phyloP scores from a whole-genome alignment of 2,113 vertebrate species.

The Chrysemys picta region DNA sequence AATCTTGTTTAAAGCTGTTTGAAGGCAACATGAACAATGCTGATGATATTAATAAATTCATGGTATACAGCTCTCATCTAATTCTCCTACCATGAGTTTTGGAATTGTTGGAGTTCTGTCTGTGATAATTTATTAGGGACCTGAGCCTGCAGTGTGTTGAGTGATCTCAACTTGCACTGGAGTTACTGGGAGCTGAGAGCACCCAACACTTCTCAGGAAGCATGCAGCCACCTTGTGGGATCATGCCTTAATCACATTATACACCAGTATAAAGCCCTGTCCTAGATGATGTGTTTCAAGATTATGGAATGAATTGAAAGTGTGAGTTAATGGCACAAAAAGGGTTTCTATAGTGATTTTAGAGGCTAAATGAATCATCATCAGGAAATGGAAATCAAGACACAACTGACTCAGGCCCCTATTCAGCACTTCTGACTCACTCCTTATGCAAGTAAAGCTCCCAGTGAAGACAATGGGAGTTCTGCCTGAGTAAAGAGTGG shows the following conservation, averaged over 20 bases:
- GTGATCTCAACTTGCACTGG: background rate
- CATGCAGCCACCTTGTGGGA: background rate
- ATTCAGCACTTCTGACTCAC: conserved; percentile 53
- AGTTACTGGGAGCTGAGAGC: background rate
- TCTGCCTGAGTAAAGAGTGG: conserved; percentile 63
- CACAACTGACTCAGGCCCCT: conserved; percentile 40
- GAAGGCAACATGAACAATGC: background rate
- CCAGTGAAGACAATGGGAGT: conserved; percentile 24
- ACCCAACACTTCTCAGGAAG: background rate
- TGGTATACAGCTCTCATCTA: conserved; percentile 9
- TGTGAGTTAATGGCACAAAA: background rate
- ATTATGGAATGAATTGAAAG: background rate
- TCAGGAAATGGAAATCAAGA: conserved; percentile 53
- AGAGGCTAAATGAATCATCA: conserved; percentile 23
- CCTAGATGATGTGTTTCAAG: background rate
- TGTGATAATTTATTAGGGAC: background rate
- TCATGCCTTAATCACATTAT: background rate
- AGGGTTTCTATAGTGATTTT: background rate
- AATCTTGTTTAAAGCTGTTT: background rate
- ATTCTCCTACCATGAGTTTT: background rate
- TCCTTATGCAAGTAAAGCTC: conserved; percentile 41
- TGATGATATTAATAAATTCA: background rate
- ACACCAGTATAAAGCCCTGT: background rate
- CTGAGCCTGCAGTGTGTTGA: background rate
- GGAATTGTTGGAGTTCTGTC: background rate